phyloP scores from a whole-genome alignment of 1,140 invertebrate species.

The Cherax quadricarinatus region DNA sequence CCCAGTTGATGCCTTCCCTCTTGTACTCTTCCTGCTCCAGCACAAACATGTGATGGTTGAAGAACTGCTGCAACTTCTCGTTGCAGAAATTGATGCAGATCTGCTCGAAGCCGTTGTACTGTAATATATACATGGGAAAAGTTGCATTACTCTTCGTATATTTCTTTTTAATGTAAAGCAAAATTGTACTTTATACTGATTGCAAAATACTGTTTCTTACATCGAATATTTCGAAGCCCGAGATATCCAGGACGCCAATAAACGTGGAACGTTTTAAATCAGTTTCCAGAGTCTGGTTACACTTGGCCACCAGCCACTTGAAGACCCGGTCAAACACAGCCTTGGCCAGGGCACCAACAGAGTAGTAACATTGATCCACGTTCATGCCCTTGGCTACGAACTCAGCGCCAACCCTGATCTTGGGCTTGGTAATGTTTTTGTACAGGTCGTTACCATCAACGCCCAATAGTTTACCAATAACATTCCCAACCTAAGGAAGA shows the following conservation, averaged over 20 bases:
- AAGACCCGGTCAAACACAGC: slow-evolving; percentile 94
- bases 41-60: slow-evolving; percentile 67
- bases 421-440: slow-evolving; percentile 61
- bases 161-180: too few relatives aligned
- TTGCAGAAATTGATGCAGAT: slow-evolving; percentile 66
- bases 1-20: slow-evolving; percentile 59
- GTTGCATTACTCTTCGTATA: not conserved
- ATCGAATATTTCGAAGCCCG: slow-evolving; percentile 96
- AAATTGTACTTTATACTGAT: too few relatives aligned
- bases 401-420: slow-evolving; percentile 65
- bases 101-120: slow-evolving; percentile 60
- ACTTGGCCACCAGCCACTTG: slow-evolving; percentile 79
- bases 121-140: not conserved
- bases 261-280: slow-evolving; percentile 97
- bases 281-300: slow-evolving; percentile 81
- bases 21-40: slow-evolving; percentile 63
- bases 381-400: slow-evolving; percentile 60
- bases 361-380: slow-evolving; percentile 87
- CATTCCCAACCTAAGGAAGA: slow-evolving; percentile 89
- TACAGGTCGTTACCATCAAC: slow-evolving; percentile 88
- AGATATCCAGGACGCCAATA: slow-evolving; percentile 89
- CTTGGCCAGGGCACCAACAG: slow-evolving; percentile 97
- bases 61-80: slow-evolving; percentile 64
- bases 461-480: slow-evolving; percentile 93
- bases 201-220: slow-evolving; percentile 83